Base-by-base conservation (phyloP, 2,113 vertebrate genomes). In the Mellivora capensis region DNA sequence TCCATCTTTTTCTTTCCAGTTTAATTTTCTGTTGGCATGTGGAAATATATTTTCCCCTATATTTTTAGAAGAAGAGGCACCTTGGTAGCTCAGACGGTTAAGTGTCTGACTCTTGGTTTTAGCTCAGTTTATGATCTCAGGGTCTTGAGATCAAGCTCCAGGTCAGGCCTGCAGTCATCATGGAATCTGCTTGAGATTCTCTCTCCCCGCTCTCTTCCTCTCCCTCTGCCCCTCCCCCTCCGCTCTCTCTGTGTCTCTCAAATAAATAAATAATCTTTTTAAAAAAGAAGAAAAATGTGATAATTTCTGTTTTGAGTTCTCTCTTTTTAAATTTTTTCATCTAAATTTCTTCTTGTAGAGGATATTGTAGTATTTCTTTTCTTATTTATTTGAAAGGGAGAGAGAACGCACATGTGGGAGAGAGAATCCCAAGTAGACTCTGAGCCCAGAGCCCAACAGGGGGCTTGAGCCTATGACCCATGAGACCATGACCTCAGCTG, bases 311-410 rank as follows among this genome's bases (percentile, higher is more conserved):
- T 83, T 74, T 62, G 18, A 90, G 1, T 47, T 88, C 42, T 49
- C 11, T 18, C 44, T 80, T 87, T 91, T 82, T 69, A 74, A 85
- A 42, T 57, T 64, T 82, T 92, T 88, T 31, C 37, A 74, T 88
- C 31, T 82, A 29, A 20, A 86, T 91, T 95, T 90, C 69, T 89
- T 96, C 90, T 83, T n/a, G 25, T n/a, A 83, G 64, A 37, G 42
- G 34, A 59, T 64, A 34, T 47, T 62, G 31, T 31, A 93, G 13
- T 31, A 93, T 89, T 93, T 93, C 39, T 83, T 83, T 23, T 31
- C 31, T 64, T 64, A 64, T 64, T 64, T 64, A 31, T 64, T 64
- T 64, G 64, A 69, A 34, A n/a, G 64, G 34, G 64, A 69, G 17
- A n/a, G 64, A n/a, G 34, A n/a, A 17, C 2, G 7, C 29, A 3